phyloP scores from a whole-genome alignment of 2,113 vertebrate genomes.

The Cichladusa arquata region DNA sequence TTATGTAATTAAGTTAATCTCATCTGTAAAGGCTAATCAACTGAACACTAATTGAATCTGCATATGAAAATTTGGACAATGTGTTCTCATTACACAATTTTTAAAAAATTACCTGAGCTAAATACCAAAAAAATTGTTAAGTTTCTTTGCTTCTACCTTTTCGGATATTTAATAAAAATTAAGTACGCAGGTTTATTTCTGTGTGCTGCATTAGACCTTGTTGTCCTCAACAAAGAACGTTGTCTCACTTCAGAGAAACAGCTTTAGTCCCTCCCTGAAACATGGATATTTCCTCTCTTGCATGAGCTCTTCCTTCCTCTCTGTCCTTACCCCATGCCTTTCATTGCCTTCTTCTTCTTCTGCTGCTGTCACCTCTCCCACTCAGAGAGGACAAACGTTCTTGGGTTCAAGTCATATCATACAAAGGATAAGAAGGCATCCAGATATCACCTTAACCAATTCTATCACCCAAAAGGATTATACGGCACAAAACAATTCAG shows the following conservation, averaged over 20 bases:
- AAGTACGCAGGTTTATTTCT: background rate
- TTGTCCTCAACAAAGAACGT: background rate
- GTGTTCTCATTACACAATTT: conserved; percentile 54
- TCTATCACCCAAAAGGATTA: background rate
- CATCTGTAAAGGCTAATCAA: conserved; percentile 72
- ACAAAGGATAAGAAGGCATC: background rate
- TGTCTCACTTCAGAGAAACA: background rate
- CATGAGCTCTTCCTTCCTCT: background rate
- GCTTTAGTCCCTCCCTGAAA: background rate
- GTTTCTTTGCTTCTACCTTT: conserved; percentile 26
- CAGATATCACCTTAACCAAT: background rate
- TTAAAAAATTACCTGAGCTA: conserved; percentile 49
- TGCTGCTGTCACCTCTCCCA: background rate
- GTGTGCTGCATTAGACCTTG: background rate
- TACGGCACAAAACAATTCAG: background rate
- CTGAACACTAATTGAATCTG: conserved; percentile 68
- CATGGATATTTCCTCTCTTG: background rate
- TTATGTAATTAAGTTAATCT: conserved; percentile 73
- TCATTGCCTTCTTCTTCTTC: background rate
- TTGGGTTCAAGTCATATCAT: background rate
- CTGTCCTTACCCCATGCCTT: background rate
- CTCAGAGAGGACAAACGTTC: background rate
- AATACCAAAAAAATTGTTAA: conserved; percentile 29
- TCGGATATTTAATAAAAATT: background rate
- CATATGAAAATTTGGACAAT: conserved; percentile 71